Evolutionary conservation across 2,888 invertebrate species (phyloP), one percentile per base, ranked within the genome.

Genomic region (Cephus pulcher): DNA sequence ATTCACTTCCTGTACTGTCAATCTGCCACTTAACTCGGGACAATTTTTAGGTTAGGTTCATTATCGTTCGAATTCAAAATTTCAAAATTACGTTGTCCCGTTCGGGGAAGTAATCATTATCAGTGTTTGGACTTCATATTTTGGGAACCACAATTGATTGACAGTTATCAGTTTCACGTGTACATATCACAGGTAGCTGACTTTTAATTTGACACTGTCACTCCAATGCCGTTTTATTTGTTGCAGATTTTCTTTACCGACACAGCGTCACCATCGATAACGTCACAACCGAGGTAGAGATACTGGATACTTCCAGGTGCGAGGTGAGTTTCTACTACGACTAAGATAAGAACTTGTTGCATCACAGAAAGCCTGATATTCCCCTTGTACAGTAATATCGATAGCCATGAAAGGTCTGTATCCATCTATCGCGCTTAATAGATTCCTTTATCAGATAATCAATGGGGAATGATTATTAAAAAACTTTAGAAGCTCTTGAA

Each of bases 161-260:
- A 23, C 9, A 6, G 2, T 56, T 56, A 56, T 6, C 9, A 23
- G 2, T 23, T 23, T 15, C 56, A 23, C 9, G 9, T 23, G 2
- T 23, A 56, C 23, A 23, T 9, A 9, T 56, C 23, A 0, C 6
- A 1, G 9, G 23, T 6, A 56, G 56, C 23, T 23, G 56, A 23
- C 56, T 23, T 56, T 23, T 56, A 2, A 56, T 23, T 56, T 23
- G 23, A 15, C 56, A 23, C 23, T 69, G 79, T 75, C 73, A 30
- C 71, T 75, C 78, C 74, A 69, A 75, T 82, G 70, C 80, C 82
- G 82, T 82, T 80, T 74, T 80, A 74, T 76, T 91, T 93, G 92
- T 95, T 95, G 86, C 95, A 96, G 96, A 96, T 94, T 96, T 95
- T 91, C 94, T 96, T 84, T 96, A 96, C 92, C 94, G 95, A 88